Evolutionary conservation across 1,140 invertebrate genomes (phyloP).

Genomic region (Scylla paramamosain): DNA sequence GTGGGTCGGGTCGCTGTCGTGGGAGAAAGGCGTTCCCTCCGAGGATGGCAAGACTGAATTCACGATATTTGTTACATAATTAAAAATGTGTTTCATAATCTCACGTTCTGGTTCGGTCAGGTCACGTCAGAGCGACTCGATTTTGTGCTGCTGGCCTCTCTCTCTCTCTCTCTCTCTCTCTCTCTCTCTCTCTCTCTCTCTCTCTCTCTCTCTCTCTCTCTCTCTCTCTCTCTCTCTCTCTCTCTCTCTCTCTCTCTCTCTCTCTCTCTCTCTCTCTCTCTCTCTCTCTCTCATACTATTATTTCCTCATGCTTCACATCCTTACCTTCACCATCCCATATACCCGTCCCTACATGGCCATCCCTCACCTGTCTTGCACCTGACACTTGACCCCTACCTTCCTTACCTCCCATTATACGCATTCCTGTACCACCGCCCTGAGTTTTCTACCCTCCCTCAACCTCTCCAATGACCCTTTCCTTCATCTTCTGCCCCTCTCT

Average conservation of each 20-base stretch:
- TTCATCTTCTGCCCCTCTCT: too few species aligned
- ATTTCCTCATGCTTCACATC: background rate
- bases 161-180: background rate
- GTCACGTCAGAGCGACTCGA: background rate
- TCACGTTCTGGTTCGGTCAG: background rate
- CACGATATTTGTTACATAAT: background rate
- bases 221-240: background rate
- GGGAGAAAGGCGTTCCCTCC: background rate
- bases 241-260: background rate
- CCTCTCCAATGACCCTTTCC: too few species aligned
- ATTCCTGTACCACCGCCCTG: background rate
- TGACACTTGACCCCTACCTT: background rate
- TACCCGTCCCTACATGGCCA: too few species aligned
- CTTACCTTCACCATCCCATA: background rate
- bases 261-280: background rate
- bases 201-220: background rate
- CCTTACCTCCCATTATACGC: background rate
- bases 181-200: background rate
- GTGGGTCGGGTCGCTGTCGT: background rate
- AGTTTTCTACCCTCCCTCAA: too few species aligned
- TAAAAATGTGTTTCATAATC: constrained; percentile 25
- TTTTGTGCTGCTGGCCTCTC: background rate
- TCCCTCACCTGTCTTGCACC: background rate
- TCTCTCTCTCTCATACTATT: background rate
- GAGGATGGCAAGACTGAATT: background rate